These are phyloP conservation scores for Falco punctatus DNA, from an alignment of 2,113 vertebrate species.

Conservation along the genomic window DNA sequence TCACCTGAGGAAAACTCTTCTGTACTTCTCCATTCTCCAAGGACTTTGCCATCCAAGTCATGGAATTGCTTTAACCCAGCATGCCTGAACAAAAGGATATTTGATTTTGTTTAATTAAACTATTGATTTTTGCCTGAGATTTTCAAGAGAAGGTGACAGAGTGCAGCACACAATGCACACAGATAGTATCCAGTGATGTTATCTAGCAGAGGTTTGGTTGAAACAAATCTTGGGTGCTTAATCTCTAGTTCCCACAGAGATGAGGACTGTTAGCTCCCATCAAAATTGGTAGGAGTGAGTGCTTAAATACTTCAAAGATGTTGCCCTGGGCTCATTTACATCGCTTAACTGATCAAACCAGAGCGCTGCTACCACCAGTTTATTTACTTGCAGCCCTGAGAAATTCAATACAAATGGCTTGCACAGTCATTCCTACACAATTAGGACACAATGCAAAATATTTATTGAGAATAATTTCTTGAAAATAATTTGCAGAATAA, in stretches of 20 bases:
- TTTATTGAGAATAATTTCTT: not conserved
- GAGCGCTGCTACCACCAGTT: not conserved
- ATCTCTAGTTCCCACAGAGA: not conserved
- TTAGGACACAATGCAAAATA: not conserved
- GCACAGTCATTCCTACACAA: not conserved
- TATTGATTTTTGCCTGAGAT: not conserved
- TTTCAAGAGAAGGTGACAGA: not conserved
- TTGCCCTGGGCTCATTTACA: not conserved
- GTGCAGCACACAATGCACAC: not conserved
- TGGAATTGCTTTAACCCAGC: not conserved
- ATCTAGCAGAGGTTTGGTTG: not conserved
- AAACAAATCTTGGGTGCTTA: not conserved
- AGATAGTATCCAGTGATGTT: not conserved
- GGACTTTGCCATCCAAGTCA: not conserved
- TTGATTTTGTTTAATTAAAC: not conserved
- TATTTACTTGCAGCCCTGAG: not conserved
- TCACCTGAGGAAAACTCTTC: not conserved
- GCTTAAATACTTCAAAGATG: not conserved
- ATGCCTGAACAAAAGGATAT: not conserved
- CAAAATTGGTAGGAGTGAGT: not conserved
- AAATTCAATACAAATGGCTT: not conserved
- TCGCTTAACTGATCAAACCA: not conserved
- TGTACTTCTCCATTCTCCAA: not conserved
- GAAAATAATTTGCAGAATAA: not conserved
- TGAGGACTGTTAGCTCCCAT: not conserved